A percentile compares a stretch with the other conserved stretches of the same genome.
phyloP scores from a whole-genome alignment of 2,888 invertebrate genomes.

The Dilophus febrilis region DNA sequence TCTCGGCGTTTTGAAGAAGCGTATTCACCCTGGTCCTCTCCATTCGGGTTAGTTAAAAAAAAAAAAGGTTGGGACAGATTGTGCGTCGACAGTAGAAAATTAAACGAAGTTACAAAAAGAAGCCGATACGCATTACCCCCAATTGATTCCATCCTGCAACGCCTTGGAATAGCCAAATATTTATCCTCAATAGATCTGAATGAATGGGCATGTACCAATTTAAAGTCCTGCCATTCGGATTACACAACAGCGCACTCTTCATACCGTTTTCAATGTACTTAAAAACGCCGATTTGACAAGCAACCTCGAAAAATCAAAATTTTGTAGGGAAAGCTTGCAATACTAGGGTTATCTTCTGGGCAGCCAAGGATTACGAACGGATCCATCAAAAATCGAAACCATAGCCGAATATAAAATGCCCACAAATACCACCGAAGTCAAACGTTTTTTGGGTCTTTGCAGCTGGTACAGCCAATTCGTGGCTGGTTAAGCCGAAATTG shows the following conservation, averaged over 20 bases:
- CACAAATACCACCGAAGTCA: not conserved
- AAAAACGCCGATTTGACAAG: too few relatives aligned
- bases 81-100: slow-evolving; percentile 9
- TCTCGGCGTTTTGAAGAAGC: not conserved
- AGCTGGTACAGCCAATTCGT: not conserved
- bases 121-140: slow-evolving; percentile 15
- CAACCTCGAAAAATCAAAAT: too few relatives aligned
- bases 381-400: not conserved
- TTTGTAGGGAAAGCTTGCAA: too few relatives aligned
- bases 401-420: not conserved
- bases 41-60: not conserved
- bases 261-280: too few relatives aligned
- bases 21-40: not conserved
- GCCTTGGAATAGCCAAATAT: slow-evolving; percentile 12
- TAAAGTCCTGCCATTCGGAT: not conserved
- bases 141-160: slow-evolving; percentile 13
- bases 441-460: not conserved
- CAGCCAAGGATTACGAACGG: too few relatives aligned
- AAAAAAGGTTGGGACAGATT: not conserved
- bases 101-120: slow-evolving; percentile 12
- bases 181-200: slow-evolving; percentile 15
- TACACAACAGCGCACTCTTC: not conserved
- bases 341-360: not conserved
- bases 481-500: not conserved
- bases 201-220: not conserved